These are phyloP conservation scores for Bubo blakistoni DNA, from an alignment of 2,113 vertebrate genomes.

Conservation along the genomic window DNA sequence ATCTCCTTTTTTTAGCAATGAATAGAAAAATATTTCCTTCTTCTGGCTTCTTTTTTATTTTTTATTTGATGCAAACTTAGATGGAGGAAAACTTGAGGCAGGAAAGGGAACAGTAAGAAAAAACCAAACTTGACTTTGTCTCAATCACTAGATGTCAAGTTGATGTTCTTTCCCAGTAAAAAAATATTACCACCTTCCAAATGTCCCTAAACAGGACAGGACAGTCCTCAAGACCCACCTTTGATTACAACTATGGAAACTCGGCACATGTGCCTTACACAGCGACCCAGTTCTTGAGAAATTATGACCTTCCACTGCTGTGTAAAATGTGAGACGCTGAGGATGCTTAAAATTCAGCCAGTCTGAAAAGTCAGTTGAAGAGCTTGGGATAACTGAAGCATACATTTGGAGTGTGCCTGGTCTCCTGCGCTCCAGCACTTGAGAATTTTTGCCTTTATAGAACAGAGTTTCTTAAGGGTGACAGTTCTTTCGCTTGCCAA, in stretches of 20 bases:
- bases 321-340: background rate
- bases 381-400: background rate
- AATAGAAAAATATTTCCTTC: background rate
- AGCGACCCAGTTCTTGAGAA: background rate
- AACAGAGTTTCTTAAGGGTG: background rate
- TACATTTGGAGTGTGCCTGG: background rate
- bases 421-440: background rate
- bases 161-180: background rate
- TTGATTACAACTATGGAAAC: background rate
- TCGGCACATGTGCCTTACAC: background rate
- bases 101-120: background rate
- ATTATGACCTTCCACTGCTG: background rate
- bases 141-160: background rate
- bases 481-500: background rate
- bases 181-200: background rate
- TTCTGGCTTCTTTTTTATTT: background rate
- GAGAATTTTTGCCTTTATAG: background rate
- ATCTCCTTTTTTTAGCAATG: conserved; percentile 24
- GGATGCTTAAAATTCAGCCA: background rate
- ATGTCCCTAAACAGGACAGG: background rate
- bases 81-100: background rate
- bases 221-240: background rate
- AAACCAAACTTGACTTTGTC: background rate
- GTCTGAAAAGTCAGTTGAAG: background rate
- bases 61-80: background rate